Conservation (phyloP, 2,888 invertebrate species). For the Atethmia centrago region DNA sequence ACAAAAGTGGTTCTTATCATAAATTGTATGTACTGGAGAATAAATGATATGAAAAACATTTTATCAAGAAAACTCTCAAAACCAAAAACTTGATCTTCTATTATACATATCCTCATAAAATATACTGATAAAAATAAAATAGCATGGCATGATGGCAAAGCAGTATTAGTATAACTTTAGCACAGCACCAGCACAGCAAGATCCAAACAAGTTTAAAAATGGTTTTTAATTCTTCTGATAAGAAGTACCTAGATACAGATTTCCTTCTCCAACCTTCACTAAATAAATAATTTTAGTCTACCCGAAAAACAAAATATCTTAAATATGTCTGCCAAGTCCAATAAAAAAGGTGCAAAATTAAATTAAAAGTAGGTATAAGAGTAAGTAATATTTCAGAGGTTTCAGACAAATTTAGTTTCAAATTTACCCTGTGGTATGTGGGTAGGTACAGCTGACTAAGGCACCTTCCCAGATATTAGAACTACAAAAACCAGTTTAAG, state of each 20-base stretch:
- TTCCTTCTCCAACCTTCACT: not conserved
- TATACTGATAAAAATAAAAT: not conserved
- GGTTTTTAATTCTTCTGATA: not conserved
- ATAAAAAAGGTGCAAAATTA: not conserved
- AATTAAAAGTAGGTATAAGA: not conserved
- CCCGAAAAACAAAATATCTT: not conserved
- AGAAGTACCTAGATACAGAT: not conserved
- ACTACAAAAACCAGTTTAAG: not conserved
- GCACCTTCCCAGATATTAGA: not conserved
- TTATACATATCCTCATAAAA: not conserved
- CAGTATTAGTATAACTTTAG: slow-evolving; percentile 7
- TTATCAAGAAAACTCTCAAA: not conserved
- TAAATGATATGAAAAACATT: not conserved
- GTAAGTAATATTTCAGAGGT: not conserved
- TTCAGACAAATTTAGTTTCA: not conserved
- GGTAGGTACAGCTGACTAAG: not conserved
- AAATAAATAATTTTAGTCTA: not conserved
- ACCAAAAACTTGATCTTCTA: not conserved
- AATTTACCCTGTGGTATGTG: no score
- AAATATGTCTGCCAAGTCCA: not conserved
- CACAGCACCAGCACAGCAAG: slow-evolving; percentile 46
- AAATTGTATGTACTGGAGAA: not conserved
- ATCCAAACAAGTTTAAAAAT: not conserved
- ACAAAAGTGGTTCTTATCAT: no score
- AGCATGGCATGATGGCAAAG: not conserved